Base-by-base conservation (phyloP, 2,797 vertebrate species). In the Sebastes iracundus region DNA sequence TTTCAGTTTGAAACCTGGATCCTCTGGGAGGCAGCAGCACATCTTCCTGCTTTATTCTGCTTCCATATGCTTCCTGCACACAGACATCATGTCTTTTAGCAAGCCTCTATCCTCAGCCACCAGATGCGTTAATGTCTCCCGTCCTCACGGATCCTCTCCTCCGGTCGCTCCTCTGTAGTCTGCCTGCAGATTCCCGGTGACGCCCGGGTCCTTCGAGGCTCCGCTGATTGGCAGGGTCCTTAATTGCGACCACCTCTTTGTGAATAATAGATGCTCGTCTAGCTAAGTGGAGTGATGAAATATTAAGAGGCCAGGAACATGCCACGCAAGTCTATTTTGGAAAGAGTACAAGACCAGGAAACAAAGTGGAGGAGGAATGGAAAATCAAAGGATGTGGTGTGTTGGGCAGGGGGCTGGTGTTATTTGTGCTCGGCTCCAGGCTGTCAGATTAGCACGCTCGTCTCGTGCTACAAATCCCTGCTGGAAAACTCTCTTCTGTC, bases 251-350 rank as follows among this genome's bases (percentile, higher is more conserved):
- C 84, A 68, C 88, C 79, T 90, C 79, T 80, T 42, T 32, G 61
- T 94, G 84, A 93, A 94, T 94, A 90, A 95, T 93, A 87, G 75
- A 95, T 91, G 74, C 77, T 83, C 58, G 56, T 91, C 85, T 69
- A 20, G 75, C 87, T 93, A 90, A 93, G 86, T 90, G 84, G 82
- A 89, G 63, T 67, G 74, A 91, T 94, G 63, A 93, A 93, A 91
- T 92, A 93, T 94, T 94, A 89, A 95, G 73, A n/a, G 16, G 65
- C 62, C 0, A 5, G 58, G 77, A 78, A 75, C 69, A 58, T 63
- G 75, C 80, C 73, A 78, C 0, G 67, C 63, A 27, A 46, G 78
- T 81, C 75, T 82, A 77, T 77, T 90, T 77, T 61, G 68, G 70
- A 38, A 83, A 49, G 59, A 77, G 81, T 25, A 83, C 62, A 63